Evolutionary conservation across 30 jellyfish, hydroid and myxozoan genomes (phyloP), one percentile per base, ranked within the genome.

Genomic region (Hydractinia echinata): DNA sequence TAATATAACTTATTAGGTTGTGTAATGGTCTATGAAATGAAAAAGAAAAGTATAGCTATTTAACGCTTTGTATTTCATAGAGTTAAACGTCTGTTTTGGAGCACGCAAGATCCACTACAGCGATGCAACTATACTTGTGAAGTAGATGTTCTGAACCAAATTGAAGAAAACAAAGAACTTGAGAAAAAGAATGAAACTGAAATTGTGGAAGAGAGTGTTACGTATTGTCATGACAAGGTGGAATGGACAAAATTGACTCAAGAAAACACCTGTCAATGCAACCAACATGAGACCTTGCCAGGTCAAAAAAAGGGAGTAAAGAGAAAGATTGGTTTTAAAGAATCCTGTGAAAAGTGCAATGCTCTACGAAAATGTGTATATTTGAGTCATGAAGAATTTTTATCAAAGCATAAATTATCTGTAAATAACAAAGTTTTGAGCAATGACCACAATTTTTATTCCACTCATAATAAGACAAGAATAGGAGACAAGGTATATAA

Each of bases 31-130:
- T 30, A 30, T 30, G 44, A 1, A 30, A 30, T 30, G 44, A 30
- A 30, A 30, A 30, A 30, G 44, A 30, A 30, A 30, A 30, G n/a
- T n/a, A n/a, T n/a, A n/a, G n/a, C n/a, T n/a, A n/a, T n/a, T 30
- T 30, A 11, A 58, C 19, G 69, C 56, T 79, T 20, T 79, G 1
- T 11, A 14, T 61, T 51, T 55, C 64, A 13, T 54, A 91, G 97
- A 82, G 79, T 85, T 8, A 82, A 89, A 7, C 85, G 94, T 53
- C 18, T 91, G 51, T 91, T 85, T 73, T 91, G 97, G 97, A 83
- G 95, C 73, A 73, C 95, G 51, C 86, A 55, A 50, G 89, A 91
- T 53, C 88, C 96, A 16, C 55, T 91, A 53, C 70, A 73, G 51
- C 87, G 96, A 44, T 91, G 97, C 77, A 69, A 66, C 50, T 91